Evolutionary conservation across 2,888 invertebrate species (phyloP).

Genomic region (Clivina fossor): DNA sequence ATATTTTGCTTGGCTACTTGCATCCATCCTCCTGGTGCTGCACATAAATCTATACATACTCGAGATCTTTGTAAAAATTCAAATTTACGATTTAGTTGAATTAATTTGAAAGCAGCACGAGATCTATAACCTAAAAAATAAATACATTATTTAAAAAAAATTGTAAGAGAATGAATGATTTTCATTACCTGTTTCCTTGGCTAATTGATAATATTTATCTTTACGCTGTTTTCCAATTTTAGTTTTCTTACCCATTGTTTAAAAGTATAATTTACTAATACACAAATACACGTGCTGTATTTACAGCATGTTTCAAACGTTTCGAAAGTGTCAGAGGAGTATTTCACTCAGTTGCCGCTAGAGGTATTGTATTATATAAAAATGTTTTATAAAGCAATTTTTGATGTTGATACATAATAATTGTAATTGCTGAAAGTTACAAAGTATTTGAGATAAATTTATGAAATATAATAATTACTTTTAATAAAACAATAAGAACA

Average conservation of each 20-base stretch:
- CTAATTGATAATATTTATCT: slow-evolving; percentile 98
- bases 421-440: no score
- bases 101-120: slow-evolving; percentile 98
- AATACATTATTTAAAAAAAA: slow-evolving; percentile 16
- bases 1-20: slow-evolving; percentile 97
- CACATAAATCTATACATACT: slow-evolving; percentile 97
- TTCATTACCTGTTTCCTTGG: slow-evolving; percentile 91
- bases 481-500: no score
- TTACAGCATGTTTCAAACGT: slow-evolving; percentile 8
- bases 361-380: no score
- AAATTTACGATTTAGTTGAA: slow-evolving; percentile 96
- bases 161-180: neutral
- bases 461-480: no score
- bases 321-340: no score
- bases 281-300: slow-evolving; percentile 17
- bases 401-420: no score
- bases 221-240: slow-evolving; percentile 98
- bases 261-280: slow-evolving; percentile 18
- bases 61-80: slow-evolving; percentile 94
- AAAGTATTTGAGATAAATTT: no score
- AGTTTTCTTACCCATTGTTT: slow-evolving; percentile 86
- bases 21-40: slow-evolving; percentile 99
- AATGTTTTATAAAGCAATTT: no score
- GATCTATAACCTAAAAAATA: slow-evolving; percentile 81
- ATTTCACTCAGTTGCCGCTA: no score